A percentile compares a stretch with the other conserved stretches of the same genome.
Conservation (phyloP, 2,797 vertebrate species). For the Scyliorhinus canicula region DNA sequence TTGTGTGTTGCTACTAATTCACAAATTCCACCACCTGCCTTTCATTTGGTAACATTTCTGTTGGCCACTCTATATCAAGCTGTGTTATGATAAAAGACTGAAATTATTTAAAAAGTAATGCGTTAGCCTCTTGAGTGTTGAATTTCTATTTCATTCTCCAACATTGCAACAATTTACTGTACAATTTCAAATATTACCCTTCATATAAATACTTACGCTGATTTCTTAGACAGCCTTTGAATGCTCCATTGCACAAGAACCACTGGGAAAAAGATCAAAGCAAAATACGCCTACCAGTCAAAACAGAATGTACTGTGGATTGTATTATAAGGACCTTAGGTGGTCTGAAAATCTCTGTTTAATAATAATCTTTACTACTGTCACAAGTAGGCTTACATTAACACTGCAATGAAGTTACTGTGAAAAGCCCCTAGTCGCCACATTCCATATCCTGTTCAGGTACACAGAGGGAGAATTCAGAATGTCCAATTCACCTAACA, state of each 20-base stretch:
- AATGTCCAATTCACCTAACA: too few relatives aligned
- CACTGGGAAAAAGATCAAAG: background rate
- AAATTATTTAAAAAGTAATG: background rate
- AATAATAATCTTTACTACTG: too few relatives aligned
- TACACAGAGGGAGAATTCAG: too few relatives aligned
- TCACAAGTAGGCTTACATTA: too few relatives aligned
- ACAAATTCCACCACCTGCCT: too few relatives aligned
- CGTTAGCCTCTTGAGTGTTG: background rate
- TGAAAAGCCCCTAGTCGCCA: too few relatives aligned
- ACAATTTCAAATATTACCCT: background rate
- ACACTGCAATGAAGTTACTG: too few relatives aligned
- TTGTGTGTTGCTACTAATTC: background rate
- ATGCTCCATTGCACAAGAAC: background rate
- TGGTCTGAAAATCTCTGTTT: background rate
- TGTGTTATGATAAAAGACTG: background rate
- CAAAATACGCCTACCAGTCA: background rate
- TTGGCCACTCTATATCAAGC: too few relatives aligned
- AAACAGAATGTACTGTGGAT: background rate
- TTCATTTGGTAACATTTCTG: too few relatives aligned
- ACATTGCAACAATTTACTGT: background rate
- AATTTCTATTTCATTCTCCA: background rate
- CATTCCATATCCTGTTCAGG: too few relatives aligned
- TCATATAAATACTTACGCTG: background rate
- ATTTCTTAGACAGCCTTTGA: background rate
- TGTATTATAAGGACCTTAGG: background rate